Evolutionary conservation across 2,797 vertebrate genomes (phyloP).

Genomic region (Emys orbicularis): DNA sequence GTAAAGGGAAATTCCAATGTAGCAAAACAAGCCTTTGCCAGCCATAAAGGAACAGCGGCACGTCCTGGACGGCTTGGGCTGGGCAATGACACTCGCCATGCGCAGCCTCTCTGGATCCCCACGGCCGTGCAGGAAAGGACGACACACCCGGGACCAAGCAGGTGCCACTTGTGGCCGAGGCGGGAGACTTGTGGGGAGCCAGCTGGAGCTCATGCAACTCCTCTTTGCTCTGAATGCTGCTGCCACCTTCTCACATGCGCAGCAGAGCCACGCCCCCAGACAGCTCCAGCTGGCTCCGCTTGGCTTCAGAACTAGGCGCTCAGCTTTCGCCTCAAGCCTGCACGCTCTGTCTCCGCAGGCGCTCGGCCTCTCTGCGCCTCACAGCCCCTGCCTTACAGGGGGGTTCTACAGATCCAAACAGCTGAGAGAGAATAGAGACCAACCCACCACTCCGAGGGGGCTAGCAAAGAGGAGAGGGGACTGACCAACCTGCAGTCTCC

Average conservation of each 20-base stretch:
- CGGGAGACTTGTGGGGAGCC: not conserved
- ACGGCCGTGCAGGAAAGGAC: not conserved
- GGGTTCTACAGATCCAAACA: not conserved
- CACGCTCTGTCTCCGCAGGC: not conserved
- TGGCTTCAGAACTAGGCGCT: not conserved
- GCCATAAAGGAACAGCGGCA: fast-evolving
- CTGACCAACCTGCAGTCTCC: not conserved
- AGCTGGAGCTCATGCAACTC: not conserved
- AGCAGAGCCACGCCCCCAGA: not conserved
- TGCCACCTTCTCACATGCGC: too few species aligned
- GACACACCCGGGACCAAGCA: fast-evolving
- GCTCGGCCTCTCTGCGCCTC: not conserved
- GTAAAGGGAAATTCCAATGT: not conserved
- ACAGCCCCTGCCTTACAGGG: not conserved
- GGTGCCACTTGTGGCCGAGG: fast-evolving
- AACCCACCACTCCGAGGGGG: not conserved
- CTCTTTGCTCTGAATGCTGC: not conserved
- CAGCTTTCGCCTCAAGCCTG: not conserved
- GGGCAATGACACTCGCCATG: not conserved
- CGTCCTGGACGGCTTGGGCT: not conserved
- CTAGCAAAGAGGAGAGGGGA: not conserved
- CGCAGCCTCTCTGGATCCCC: not conserved
- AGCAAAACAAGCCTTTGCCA: fast-evolving
- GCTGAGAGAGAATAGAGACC: too few species aligned
- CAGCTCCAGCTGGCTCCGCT: not conserved